Conservation (phyloP, 2,797 vertebrate species). For the Lithobates pipiens region DNA sequence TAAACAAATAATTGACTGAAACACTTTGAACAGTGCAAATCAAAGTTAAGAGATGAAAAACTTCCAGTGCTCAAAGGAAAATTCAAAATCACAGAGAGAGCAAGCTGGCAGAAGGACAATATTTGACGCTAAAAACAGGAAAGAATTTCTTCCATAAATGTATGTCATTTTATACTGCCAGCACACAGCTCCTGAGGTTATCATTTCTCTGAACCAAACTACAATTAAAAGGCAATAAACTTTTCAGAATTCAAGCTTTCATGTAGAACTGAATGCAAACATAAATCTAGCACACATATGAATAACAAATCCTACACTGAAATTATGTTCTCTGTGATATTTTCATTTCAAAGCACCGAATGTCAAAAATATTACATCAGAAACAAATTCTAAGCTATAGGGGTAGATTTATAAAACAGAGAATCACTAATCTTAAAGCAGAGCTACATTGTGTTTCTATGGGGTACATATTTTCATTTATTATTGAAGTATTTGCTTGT, state of each 20-base stretch:
- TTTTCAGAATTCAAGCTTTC: background rate
- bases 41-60: background rate
- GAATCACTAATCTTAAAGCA: no score
- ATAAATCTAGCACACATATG: no score
- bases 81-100: background rate
- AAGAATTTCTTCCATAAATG: background rate
- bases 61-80: background rate
- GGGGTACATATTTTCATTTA: no score
- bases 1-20: background rate
- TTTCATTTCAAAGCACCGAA: background rate
- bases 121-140: background rate
- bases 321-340: background rate
- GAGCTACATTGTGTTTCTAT: no score
- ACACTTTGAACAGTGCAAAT: background rate
- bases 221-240: constrained; percentile 1
- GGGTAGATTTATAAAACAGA: no score
- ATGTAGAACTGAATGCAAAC: background rate
- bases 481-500: no score
- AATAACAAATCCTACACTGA: background rate
- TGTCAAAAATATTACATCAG: background rate
- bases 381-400: background rate
- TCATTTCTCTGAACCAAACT: background rate
- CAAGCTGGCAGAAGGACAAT: background rate
- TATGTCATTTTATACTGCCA: background rate
- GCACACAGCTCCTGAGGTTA: background rate